Percentiles rank a stretch among this genome's conserved stretches.
These are phyloP conservation scores for Zhuqinia jingwanae DNA, from an alignment of 2,888 invertebrate genomes.

Conservation along the genomic window DNA sequence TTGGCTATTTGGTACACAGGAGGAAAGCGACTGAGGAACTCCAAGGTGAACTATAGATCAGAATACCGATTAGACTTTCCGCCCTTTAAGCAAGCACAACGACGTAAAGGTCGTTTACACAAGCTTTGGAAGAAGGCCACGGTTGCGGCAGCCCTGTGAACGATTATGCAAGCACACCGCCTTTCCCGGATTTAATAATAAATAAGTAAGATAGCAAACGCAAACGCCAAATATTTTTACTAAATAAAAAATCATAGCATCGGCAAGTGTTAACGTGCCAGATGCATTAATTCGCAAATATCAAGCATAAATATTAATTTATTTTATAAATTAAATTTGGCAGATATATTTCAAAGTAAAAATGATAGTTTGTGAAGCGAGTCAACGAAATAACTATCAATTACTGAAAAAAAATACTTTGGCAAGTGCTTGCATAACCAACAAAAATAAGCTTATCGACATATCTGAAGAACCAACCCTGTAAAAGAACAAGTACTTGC, in stretches of 20 bases:
- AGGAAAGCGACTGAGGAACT: conserved; percentile 43
- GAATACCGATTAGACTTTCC: conserved; percentile 75
- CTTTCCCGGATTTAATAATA: conserved; percentile 58
- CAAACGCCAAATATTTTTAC: conserved; percentile 20
- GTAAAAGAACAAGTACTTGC: conserved; percentile 77
- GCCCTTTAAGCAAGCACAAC: conserved; percentile 67
- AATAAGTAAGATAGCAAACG: conserved; percentile 22
- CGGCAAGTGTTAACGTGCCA: conserved; percentile 32
- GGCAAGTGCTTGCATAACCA: conserved; percentile 79
- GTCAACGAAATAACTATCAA: neutral
- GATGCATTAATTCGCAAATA: conserved; percentile 34
- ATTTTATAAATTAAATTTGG: conserved; percentile 6
- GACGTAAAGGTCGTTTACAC: conserved; percentile 76
- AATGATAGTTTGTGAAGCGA: conserved; percentile 9
- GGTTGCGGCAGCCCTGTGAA: conserved; percentile 78
- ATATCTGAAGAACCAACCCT: conserved; percentile 78
- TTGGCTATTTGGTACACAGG: conserved; percentile 56
- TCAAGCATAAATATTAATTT: conserved; percentile 5
- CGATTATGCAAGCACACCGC: conserved; percentile 79
- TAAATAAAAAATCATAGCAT: conserved; percentile 15
- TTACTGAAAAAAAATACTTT: conserved; percentile 32
- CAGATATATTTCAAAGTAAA: neutral
- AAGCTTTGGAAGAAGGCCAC: conserved; percentile 76
- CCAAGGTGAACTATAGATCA: conserved; percentile 75
- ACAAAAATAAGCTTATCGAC: conserved; percentile 74